Evolutionary conservation across 2,113 vertebrate genomes (phyloP), one percentile per base, ranked within the genome.

Genomic region (Indicator indicator): DNA sequence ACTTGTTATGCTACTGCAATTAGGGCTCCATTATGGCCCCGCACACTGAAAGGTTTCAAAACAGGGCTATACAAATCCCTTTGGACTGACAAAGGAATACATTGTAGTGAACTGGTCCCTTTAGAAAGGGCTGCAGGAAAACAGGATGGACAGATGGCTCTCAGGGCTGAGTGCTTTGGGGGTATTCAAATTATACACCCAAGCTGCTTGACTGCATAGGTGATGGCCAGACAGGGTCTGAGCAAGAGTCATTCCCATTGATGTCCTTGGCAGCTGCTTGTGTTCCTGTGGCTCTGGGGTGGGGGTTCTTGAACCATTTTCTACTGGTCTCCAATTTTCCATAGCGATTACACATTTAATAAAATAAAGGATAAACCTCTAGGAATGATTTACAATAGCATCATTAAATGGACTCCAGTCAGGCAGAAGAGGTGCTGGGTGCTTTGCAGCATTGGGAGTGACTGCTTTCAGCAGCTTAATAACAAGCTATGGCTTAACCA

Each of bases 1-100:
- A 83, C 75, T 59, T 93, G 75, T 76, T 89, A 64, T 17, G 42
- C 83, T 86, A 79, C 81, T 86, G 70, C 62, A 76, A 65, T 94
- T 94, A 92, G 55, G 40, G 52, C 56, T 90, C 69, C 40, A 38
- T 64, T 90, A 64, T 48, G 93, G 69, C 20, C 42, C 38, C 30
- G 6, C 38, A 24, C 28, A 38, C 20, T 32, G 33, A 77, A 78
- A 81, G 65, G 30, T 90, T 89, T 91, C 60, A 93, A 86, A 95
- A 89, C 36, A 64, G 1, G 3, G 33, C 74, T 71, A 5, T 56
- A 28, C 33, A 86, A 94, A 67, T 83, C 23, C 46, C 9, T 36
- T 86, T 4, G 8, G 62, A 44, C 30, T 83, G 68, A 38, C 75
- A 75, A 86, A 73, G 20, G 40, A 74, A 78, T 56, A 79, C 70